Conservation (phyloP, 2,113 vertebrate genomes). For the Pavo muticus region DNA sequence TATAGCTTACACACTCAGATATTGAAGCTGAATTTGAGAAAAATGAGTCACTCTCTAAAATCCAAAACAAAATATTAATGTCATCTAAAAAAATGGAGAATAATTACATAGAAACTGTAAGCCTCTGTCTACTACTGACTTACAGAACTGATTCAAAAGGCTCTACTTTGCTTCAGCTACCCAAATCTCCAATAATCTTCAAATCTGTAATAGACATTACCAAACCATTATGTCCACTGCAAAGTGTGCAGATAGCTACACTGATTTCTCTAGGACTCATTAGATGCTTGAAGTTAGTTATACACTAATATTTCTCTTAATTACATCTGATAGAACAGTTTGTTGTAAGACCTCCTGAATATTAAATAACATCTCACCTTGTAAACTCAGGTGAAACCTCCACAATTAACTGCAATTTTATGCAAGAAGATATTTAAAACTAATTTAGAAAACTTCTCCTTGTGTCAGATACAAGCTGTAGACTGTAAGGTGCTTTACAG, state of each 20-base stretch:
- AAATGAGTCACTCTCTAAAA: conserved; percentile 52
- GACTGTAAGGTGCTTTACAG: not conserved
- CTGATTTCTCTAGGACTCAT: not conserved
- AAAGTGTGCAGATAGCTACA: not conserved
- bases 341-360: not conserved
- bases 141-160: not conserved
- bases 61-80: not conserved
- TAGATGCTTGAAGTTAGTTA: not conserved
- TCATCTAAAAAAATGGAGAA: not conserved
- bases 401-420: not conserved
- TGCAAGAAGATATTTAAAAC: not conserved
- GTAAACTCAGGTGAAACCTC: not conserved
- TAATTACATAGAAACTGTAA: not conserved
- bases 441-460: not conserved
- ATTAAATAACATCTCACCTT: not conserved
- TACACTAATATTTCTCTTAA: not conserved
- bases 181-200: not conserved
- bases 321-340: not conserved
- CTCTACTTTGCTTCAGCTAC: not conserved
- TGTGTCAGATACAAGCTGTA: not conserved
- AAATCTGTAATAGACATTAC: not conserved
- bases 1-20: conserved; percentile 16
- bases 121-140: not conserved
- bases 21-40: conserved; percentile 61
- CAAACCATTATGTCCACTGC: not conserved